Evolutionary conservation across 1,140 invertebrate genomes (phyloP).

Genomic region (Macrocentrus cingulum): DNA sequence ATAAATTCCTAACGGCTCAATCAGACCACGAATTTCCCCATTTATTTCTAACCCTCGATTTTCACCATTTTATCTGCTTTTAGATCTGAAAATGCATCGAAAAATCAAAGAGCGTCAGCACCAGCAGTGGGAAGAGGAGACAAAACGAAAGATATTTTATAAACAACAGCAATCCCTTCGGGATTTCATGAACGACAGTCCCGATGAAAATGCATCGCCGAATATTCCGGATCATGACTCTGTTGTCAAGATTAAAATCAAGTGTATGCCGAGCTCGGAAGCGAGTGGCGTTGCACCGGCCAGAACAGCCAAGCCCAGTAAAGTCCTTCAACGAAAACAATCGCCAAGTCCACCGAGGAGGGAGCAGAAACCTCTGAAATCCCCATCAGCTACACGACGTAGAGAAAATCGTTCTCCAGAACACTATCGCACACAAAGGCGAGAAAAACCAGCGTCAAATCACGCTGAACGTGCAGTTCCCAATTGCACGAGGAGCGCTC

Average conservation of each 20-base stretch:
- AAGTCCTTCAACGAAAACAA: neutral
- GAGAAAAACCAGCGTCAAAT: conserved; percentile 5
- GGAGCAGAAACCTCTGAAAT: neutral
- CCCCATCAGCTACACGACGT: too few species aligned
- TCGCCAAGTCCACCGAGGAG: neutral
- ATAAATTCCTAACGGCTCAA: neutral
- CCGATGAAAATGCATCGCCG: conserved; percentile 8
- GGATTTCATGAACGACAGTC: conserved; percentile 32
- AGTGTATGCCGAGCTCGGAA: conserved; percentile 36
- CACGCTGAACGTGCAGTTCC: neutral
- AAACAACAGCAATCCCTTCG: conserved; percentile 37
- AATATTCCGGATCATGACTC: conserved; percentile 32
- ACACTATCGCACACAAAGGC: conserved; percentile 6
- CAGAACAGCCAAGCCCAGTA: conserved; percentile 7
- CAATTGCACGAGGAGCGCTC: conserved; percentile 25
- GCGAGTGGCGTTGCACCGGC: conserved; percentile 29
- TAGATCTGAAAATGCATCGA: conserved; percentile 51
- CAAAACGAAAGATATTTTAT: conserved; percentile 40
- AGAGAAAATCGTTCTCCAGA: neutral
- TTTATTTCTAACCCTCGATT: neutral
- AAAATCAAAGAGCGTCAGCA: conserved; percentile 49
- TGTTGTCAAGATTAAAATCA: conserved; percentile 38
- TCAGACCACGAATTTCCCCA: neutral
- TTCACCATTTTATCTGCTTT: conserved; percentile 13
- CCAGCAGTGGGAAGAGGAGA: conserved; percentile 44